Conservation (phyloP, 2,888 invertebrate genomes). For the Nineta flava region DNA sequence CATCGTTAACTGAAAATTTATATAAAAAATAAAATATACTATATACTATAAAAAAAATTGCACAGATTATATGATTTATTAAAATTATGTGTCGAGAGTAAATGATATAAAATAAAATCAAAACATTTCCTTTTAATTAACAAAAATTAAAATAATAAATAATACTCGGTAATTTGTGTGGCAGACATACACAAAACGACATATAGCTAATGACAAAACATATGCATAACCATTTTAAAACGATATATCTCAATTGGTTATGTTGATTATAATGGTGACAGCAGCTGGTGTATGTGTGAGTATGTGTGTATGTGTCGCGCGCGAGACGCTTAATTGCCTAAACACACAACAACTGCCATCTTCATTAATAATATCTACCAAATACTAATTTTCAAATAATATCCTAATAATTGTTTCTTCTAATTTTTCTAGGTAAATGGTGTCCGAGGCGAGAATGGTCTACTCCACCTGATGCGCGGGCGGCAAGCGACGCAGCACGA, state of each 20-base stretch:
- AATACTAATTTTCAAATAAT: neutral
- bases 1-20: no score
- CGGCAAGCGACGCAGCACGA: conserved; percentile 54
- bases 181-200: no score
- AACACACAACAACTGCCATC: neutral
- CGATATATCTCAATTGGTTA: neutral
- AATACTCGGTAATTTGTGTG: no score
- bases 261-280: neutral
- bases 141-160: no score
- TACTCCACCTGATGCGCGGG: conserved; percentile 67
- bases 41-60: no score
- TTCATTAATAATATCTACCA: neutral
- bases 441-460: conserved; percentile 83
- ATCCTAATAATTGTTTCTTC: neutral
- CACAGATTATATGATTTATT: no score
- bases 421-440: conserved; percentile 60
- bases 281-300: no score
- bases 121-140: no score
- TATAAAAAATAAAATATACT: no score
- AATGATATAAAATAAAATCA: no score
- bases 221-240: neutral
- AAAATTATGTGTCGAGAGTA: no score
- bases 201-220: neutral
- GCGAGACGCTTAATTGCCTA: neutral
- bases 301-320: neutral